A percentile compares a stretch with the other conserved stretches of the same genome.
Conservation (phyloP, 2,797 vertebrate genomes). For the Platyrinchus mystaceus region DNA sequence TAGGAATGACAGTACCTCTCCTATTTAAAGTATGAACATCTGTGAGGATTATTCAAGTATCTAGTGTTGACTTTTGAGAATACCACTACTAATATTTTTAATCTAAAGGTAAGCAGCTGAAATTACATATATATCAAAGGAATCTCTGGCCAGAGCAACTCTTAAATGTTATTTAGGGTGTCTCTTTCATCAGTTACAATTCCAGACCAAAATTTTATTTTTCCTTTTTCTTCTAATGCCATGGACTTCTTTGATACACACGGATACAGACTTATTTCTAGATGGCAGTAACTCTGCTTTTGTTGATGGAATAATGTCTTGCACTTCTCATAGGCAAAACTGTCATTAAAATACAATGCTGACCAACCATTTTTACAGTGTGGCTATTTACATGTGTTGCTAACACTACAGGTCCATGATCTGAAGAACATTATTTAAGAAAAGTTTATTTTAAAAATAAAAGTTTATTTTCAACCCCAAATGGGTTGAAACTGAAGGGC, state of each 20-base stretch:
- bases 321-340: background rate
- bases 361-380: background rate
- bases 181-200: background rate
- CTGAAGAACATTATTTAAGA: background rate
- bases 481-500: background rate
- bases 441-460: background rate
- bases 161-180: background rate
- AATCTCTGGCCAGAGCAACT: background rate
- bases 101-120: background rate
- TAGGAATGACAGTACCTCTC: background rate
- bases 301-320: background rate
- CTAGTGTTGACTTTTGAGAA: background rate
- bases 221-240: background rate
- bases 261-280: background rate
- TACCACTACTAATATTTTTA: background rate
- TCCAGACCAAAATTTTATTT: background rate
- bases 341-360: background rate
- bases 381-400: background rate
- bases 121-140: background rate
- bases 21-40: slow-evolving; percentile 20
- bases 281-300: background rate
- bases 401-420: background rate
- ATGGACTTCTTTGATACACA: background rate
- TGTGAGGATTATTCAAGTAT: background rate
- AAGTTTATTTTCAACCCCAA: background rate